These are phyloP conservation scores for Hoplostethus atlanticus DNA, from an alignment of 2,797 vertebrate species.

Conservation along the genomic window DNA sequence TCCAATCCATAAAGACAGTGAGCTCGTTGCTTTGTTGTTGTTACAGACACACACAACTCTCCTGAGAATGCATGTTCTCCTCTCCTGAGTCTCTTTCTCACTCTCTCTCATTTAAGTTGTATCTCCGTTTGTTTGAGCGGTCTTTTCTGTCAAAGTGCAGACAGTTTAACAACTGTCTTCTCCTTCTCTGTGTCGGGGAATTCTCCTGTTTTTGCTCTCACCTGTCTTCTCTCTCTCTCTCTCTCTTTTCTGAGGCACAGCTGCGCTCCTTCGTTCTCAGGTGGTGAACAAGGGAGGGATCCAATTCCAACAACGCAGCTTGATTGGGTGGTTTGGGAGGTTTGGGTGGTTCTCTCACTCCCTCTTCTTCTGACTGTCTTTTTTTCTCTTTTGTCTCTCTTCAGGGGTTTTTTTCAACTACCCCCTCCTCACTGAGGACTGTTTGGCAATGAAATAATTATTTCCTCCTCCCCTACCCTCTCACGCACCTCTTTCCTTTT, in stretches of 20 bases:
- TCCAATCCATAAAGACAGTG: conserved; percentile 23
- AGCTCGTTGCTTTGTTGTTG: conserved; percentile 68
- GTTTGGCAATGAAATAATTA: conserved; percentile 14
- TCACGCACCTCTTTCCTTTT: conserved; percentile 44
- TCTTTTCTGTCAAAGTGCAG: conserved; percentile 30
- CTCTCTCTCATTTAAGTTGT: conserved; percentile 3
- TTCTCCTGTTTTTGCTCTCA: conserved; percentile 45
- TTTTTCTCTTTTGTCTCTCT: conserved; percentile 18
- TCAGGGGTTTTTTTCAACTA: conserved; percentile 28
- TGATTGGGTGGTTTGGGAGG: conserved; percentile 81
- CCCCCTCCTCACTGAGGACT: conserved; percentile 17
- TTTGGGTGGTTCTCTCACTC: conserved; percentile 74
- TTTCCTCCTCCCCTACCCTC: conserved; percentile 15
- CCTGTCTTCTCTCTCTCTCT: conserved; percentile 52
- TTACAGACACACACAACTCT: conserved; percentile 52
- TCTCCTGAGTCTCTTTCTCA: conserved; percentile 25
- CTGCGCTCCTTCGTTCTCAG: conserved; percentile 76
- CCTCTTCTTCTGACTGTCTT: conserved; percentile 30
- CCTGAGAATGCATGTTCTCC: conserved; percentile 57
- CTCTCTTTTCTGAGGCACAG: conserved; percentile 65
- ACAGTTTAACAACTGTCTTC: conserved; percentile 23
- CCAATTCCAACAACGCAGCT: conserved; percentile 65
- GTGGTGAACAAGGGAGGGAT: conserved; percentile 80
- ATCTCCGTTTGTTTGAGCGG: conserved; percentile 13
- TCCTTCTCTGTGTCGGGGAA: not conserved